A percentile compares a stretch with the other conserved stretches of the same genome.
Evolutionary conservation across 2,113 vertebrate genomes (phyloP).

Genomic region (Tor tambroides): DNA sequence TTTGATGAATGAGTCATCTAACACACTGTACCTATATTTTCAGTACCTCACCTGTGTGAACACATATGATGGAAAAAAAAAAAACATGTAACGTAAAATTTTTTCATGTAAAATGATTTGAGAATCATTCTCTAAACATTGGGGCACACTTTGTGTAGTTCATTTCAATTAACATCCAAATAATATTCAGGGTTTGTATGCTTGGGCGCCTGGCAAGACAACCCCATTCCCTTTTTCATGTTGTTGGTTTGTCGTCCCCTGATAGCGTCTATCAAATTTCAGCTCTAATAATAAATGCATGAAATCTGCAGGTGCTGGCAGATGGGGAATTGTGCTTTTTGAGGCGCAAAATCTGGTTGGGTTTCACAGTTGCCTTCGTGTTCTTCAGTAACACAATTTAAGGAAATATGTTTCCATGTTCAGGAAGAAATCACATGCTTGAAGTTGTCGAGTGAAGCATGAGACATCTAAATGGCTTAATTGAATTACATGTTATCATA

Average conservation of each 20-base stretch:
- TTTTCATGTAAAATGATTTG: background rate
- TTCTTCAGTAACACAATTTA: conserved; percentile 39
- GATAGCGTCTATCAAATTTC: background rate
- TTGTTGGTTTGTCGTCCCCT: conserved; percentile 26
- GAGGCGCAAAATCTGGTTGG: conserved; percentile 37
- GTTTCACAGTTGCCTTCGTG: conserved; percentile 40
- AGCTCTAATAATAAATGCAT: conserved; percentile 50
- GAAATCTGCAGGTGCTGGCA: conserved; percentile 31
- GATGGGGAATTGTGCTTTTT: conserved; percentile 41
- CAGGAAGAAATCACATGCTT: conserved; percentile 25
- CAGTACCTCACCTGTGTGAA: background rate
- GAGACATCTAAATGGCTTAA: conserved; percentile 15
- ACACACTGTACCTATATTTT: background rate
- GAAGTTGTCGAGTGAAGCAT: background rate
- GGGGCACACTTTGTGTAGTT: background rate
- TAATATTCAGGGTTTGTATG: background rate
- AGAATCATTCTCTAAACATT: background rate
- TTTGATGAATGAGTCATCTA: conserved; percentile 10
- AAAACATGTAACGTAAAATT: no score
- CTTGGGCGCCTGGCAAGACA: background rate
- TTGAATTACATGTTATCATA: background rate
- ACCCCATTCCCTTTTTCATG: conserved; percentile 4
- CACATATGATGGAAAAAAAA: background rate
- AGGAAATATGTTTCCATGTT: conserved; percentile 1
- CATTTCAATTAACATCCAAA: conserved; percentile 25